Evolutionary conservation across 2,888 invertebrate genomes (phyloP).

Genomic region (Drosophila phalerata): DNA sequence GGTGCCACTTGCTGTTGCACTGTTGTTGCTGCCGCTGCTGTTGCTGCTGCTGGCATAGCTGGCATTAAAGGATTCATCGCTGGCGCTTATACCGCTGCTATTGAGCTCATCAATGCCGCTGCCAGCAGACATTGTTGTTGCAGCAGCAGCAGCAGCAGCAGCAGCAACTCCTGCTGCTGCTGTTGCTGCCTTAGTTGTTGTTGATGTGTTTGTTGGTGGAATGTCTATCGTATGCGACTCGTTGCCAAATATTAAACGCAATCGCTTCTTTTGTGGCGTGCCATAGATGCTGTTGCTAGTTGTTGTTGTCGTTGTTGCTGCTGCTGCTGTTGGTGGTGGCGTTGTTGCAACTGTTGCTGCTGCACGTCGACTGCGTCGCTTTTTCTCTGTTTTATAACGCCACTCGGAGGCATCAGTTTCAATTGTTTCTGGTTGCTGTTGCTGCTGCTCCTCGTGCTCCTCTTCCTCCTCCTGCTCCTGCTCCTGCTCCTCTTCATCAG

Average conservation of each 20-base stretch:
- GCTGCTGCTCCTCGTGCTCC: constrained; percentile 24
- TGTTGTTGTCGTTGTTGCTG: constrained; percentile 16
- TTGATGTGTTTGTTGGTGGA: constrained; percentile 87
- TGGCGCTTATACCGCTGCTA: constrained; percentile 56
- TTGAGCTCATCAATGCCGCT: constrained; percentile 65
- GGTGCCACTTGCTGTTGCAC: constrained; percentile 16
- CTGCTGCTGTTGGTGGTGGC: constrained; percentile 15
- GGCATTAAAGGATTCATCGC: constrained; percentile 72
- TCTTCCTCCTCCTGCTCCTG: constrained; percentile 19
- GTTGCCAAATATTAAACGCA: constrained; percentile 94
- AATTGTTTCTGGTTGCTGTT: constrained; percentile 7
- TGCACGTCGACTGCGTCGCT: constrained; percentile 56
- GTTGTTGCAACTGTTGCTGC: constrained; percentile 28
- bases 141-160: not conserved
- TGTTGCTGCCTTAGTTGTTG: constrained; percentile 12
- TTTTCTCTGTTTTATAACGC: constrained; percentile 41
- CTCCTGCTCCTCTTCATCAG: not conserved
- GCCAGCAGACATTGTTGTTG: constrained; percentile 22
- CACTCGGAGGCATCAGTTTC: constrained; percentile 25
- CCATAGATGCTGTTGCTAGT: constrained; percentile 80
- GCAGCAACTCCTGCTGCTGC: not conserved
- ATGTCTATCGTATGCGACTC: constrained; percentile 95
- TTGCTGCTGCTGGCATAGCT: constrained; percentile 62
- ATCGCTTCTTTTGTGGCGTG: constrained; percentile 92
- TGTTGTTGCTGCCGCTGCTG: constrained; percentile 35